Conservation (phyloP, 2,888 invertebrate species). For the Pachydiplax longipennis region DNA sequence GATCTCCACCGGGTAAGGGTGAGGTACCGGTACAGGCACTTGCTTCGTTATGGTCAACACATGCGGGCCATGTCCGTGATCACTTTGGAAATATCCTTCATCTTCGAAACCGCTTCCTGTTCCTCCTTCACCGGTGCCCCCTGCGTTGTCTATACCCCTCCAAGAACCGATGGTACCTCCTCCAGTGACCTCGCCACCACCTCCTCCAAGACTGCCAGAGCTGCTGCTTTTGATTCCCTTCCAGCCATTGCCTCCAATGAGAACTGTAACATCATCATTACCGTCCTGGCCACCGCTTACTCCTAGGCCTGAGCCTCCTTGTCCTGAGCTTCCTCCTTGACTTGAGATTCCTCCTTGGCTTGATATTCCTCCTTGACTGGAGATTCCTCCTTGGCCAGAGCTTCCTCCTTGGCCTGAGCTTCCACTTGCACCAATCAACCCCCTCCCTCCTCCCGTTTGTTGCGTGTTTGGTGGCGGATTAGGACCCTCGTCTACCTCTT, state of each 20-base stretch:
- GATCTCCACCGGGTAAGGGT: constrained; percentile 61
- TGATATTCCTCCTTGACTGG: no score
- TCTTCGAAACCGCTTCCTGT: background rate
- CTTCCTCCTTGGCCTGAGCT: background rate
- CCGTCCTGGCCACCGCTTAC: background rate
- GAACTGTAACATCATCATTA: background rate
- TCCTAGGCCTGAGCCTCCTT: background rate
- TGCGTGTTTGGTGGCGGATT: no score
- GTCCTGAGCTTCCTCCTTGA: no score
- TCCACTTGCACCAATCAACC: background rate
- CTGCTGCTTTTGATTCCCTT: background rate
- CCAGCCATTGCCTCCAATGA: background rate
- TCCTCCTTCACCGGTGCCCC: background rate
- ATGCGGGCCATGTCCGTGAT: constrained; percentile 49
- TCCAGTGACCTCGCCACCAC: background rate
- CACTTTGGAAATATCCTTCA: constrained; percentile 35
- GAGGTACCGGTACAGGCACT: constrained; percentile 49
- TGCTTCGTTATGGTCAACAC: constrained; percentile 54
- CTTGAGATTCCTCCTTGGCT: background rate
- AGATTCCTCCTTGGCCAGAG: background rate
- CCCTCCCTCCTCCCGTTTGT: no score
- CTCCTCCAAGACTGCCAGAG: background rate
- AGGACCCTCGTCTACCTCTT: background rate
- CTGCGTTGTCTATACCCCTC: background rate
- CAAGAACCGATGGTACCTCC: background rate